Base-by-base conservation (phyloP, 2,113 vertebrate species). In the Patagioenas fasciata region DNA sequence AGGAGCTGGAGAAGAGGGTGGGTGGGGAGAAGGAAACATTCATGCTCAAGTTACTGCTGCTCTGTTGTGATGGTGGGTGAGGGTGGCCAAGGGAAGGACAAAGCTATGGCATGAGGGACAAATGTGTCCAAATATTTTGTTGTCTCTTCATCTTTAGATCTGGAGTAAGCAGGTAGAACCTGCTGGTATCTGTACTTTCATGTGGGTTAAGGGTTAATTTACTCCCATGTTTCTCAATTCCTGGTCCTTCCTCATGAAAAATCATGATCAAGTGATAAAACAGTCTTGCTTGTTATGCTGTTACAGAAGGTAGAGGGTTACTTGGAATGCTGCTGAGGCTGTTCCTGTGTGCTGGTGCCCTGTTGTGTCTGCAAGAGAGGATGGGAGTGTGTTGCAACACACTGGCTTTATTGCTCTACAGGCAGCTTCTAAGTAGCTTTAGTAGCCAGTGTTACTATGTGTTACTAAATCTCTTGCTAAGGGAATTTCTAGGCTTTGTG, bases 241-340 rank as follows among this genome's bases (percentile, higher is more conserved):
- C 11, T 60, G 70, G 92, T 92, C 61, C 66, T 89, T 95, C 95
- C 80, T 85, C 58, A 65, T 91, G 85, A 94, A 94, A 93, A 94
- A 88, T 80, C 6, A 4, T 28, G 95, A 96, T 93, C 2, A 13
- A 87, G 38, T 81, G 95, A 96, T 96, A 94, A 89, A 93, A 65
- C 50, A 80, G 69, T 78, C 78, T 87, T 26, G 31, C 21, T 88
- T 70, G 79, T 85, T 7, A 38, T 2, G 2, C 53, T 84, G 61
- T 75, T 47, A 47, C 65, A 58, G 66, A 89, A 93, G 57, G 62
- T 58, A 92, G 91, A 94, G 88, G 70, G 69, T 84, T 92, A 81
- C 51, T 71, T 87, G 91, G 95, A 96, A 96, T 95, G 93, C 40
- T 77, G 89, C 93, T 15, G 8, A 89, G 56, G 90, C 95, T 95